These are phyloP conservation scores for Panagrolaimus sp. DNA, from an alignment of 1,140 invertebrate genomes.

Conservation along the genomic window DNA sequence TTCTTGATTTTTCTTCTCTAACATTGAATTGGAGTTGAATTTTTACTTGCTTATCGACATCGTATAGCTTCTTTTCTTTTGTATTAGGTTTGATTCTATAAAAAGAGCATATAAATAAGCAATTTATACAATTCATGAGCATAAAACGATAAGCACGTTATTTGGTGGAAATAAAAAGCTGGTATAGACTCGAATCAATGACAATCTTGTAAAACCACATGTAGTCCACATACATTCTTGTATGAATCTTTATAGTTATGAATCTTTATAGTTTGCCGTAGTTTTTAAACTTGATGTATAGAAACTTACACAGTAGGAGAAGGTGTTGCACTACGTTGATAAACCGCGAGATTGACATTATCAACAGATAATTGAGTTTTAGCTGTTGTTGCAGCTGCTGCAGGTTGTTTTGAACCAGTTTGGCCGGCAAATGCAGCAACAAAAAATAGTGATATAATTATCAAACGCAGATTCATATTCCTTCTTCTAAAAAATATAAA, in stretches of 20 bases:
- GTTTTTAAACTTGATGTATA: no score
- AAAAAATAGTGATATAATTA: neutral
- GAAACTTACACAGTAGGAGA: conserved; percentile 67
- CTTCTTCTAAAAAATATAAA: no score
- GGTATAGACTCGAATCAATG: no score
- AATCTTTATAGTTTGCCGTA: no score
- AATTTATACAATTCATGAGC: no score
- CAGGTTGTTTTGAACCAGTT: neutral
- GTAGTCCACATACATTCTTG: no score
- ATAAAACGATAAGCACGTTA: no score
- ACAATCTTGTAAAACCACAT: no score
- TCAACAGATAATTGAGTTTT: conserved; percentile 67
- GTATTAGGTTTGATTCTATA: conserved; percentile 69
- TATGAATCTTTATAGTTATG: no score
- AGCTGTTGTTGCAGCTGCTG: conserved; percentile 33
- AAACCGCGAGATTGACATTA: conserved; percentile 77
- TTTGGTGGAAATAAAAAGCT: no score
- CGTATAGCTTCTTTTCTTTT: conserved; percentile 66
- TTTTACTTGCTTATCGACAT: conserved; percentile 82
- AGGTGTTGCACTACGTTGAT: conserved; percentile 78
- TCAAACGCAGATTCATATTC: no score
- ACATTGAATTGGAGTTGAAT: conserved; percentile 75
- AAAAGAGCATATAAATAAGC: conserved; percentile 16
- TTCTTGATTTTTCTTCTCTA: conserved; percentile 68
- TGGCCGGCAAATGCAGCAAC: neutral